phyloP scores from a whole-genome alignment of 2,888 invertebrate species.

The Coenonympha glycerion region DNA sequence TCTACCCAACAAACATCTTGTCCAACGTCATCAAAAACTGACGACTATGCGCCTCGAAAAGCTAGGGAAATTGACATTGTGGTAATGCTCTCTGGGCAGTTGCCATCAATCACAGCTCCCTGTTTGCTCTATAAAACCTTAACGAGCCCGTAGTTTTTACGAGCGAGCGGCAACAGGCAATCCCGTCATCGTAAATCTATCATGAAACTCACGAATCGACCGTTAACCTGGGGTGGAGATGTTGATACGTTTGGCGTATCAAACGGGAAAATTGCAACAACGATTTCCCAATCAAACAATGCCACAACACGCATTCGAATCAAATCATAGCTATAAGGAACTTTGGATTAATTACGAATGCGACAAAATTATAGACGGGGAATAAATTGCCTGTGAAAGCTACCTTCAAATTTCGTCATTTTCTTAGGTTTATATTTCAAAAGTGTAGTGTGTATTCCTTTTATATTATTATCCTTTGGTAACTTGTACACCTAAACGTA shows the following conservation, averaged over 20 bases:
- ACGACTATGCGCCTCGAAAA: too few species aligned
- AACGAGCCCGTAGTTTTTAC: conserved; percentile 24
- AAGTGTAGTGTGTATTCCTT: too few species aligned
- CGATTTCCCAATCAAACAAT: conserved; percentile 5
- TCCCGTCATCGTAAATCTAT: conserved; percentile 17
- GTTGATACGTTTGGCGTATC: not conserved
- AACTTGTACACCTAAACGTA: too few species aligned
- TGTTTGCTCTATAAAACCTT: conserved; percentile 19
- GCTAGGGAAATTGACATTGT: too few species aligned
- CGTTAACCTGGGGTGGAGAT: not conserved
- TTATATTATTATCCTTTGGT: too few species aligned
- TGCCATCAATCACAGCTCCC: conserved; percentile 18
- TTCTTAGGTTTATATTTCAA: too few species aligned
- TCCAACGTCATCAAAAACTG: too few species aligned
- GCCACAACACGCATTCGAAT: not conserved
- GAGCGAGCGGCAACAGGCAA: conserved; percentile 19
- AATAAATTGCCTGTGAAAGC: too few species aligned
- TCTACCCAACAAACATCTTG: too few species aligned
- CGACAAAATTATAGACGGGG: not conserved
- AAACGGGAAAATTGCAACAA: not conserved
- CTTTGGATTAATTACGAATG: not conserved
- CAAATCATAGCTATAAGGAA: not conserved
- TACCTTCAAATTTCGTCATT: too few species aligned
- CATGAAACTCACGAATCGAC: conserved; percentile 21
- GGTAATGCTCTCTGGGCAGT: conserved; percentile 11